A percentile compares a stretch with the other conserved stretches of the same genome.
Evolutionary conservation across 2,113 vertebrate genomes (phyloP).

Genomic region (Ammodytes marinus): DNA sequence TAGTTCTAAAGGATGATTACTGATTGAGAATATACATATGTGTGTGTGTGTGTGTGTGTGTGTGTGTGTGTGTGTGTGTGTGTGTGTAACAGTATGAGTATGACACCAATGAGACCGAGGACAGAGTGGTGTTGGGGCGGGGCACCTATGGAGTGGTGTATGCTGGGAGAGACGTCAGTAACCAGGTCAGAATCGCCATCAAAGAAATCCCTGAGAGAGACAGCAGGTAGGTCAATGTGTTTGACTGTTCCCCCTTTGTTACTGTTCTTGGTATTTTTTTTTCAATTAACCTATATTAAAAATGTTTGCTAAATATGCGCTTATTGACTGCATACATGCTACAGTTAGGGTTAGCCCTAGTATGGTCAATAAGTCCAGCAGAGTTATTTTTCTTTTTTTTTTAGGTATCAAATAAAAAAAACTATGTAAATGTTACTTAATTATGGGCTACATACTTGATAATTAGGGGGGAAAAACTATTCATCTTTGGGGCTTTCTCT

Average conservation of each 20-base stretch:
- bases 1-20: background rate
- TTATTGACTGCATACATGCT: no score
- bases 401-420: no score
- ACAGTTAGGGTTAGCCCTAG: no score
- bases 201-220: constrained; percentile 95
- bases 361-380: no score
- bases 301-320: no score
- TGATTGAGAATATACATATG: background rate
- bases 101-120: constrained; percentile 87
- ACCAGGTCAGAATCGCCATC: constrained; percentile 93
- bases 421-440: no score
- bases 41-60: background rate
- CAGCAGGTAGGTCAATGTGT: constrained; percentile 84
- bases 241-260: no score
- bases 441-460: background rate
- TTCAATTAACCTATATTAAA: no score
- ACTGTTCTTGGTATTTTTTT: no score
- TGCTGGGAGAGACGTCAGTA: constrained; percentile 90
- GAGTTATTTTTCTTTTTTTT: no score
- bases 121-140: constrained; percentile 90
- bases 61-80: background rate
- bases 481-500: background rate
- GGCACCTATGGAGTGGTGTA: constrained; percentile 94
- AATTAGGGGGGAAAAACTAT: background rate
- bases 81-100: constrained; percentile 87